Base-by-base conservation (phyloP, 1,140 invertebrate genomes). In the Monochamus saltuarius region DNA sequence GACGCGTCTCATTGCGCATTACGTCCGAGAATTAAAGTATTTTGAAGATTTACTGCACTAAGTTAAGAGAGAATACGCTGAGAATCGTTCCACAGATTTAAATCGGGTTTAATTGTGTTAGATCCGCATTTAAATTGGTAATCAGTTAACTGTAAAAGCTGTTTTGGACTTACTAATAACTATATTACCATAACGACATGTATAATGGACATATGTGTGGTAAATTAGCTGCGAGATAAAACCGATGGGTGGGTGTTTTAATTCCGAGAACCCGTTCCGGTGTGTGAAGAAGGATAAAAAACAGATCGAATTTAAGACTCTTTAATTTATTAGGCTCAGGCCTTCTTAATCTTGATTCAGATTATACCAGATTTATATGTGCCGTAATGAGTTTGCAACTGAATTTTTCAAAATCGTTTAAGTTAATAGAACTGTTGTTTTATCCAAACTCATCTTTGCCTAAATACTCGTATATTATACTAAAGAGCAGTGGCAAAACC, bases 101-200 rank as follows among this genome's bases (percentile, higher is more conserved):
- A 45, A 45, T 45, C 22, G 29, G 11, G 45, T 29, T 11, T 10
- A 47, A 29, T 47, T 19, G 45, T 17, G 29, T 22, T 47, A 47
- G 45, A 47, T 10, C 29, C 45, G 8, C 45, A 47, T 47, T 47
- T 47, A 29, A 47, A 47, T 47, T 47, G 45, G 17, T 47, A 47
- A 47, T 47, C 45, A 47, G 45, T 47, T 29, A 47, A 47, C 45
- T 47, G 45, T 47, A 47, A 47, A 47, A 29, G 9, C 45, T 47
- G 17, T 47, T 47, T 47, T 17, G 19, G 43, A n/a, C n/a, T 29
- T 17, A 29, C 45, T 47, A 47, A 47, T 47, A 29, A 47, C 19
- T 17, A 47, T 47, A 47, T 47, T 47, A 47, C 19, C 45, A 47
- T 47, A n/a, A 47, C 17, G 29, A 22, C 8, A 22, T 47, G 29